These are phyloP conservation scores for Xylota segnis DNA, from an alignment of 2,888 invertebrate genomes.

Conservation along the genomic window DNA sequence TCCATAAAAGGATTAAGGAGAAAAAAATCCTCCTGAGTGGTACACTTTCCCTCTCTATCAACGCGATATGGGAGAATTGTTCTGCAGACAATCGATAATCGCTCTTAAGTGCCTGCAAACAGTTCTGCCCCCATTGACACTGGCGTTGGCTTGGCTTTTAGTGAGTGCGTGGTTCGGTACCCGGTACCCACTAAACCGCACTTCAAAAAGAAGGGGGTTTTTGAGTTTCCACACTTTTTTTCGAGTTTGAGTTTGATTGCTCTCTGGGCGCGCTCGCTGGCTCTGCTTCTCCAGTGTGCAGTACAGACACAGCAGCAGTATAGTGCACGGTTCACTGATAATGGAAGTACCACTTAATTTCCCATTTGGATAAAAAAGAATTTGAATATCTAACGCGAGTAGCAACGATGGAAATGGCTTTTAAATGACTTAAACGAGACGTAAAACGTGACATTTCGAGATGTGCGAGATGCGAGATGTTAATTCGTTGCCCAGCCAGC, in stretches of 20 bases:
- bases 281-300: conserved; percentile 24
- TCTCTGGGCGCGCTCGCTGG: conserved; percentile 43
- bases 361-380: conserved; percentile 75
- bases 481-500: conserved; percentile 39
- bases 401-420: conserved; percentile 65
- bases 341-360: conserved; percentile 76
- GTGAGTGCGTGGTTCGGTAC: conserved; percentile 4
- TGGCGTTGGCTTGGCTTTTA: conserved; percentile 43
- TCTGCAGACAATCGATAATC: conserved; percentile 71
- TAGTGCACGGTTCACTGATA: conserved; percentile 72
- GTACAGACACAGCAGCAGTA: not conserved
- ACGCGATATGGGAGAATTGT: conserved; percentile 44
- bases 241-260: conserved; percentile 35
- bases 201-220: conserved; percentile 61
- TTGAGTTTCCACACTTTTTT: conserved; percentile 10
- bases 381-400: conserved; percentile 71
- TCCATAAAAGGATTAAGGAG: conserved; percentile 43
- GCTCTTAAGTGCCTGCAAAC: conserved; percentile 72
- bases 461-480: conserved; percentile 27
- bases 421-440: conserved; percentile 72
- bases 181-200: conserved; percentile 54
- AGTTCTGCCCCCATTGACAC: conserved; percentile 68
- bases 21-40: conserved; percentile 45
- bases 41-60: conserved; percentile 22
- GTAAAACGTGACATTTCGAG: conserved; percentile 68